Evolutionary conservation across 2,888 invertebrate genomes (phyloP).

Genomic region (Plebejus melissa): DNA sequence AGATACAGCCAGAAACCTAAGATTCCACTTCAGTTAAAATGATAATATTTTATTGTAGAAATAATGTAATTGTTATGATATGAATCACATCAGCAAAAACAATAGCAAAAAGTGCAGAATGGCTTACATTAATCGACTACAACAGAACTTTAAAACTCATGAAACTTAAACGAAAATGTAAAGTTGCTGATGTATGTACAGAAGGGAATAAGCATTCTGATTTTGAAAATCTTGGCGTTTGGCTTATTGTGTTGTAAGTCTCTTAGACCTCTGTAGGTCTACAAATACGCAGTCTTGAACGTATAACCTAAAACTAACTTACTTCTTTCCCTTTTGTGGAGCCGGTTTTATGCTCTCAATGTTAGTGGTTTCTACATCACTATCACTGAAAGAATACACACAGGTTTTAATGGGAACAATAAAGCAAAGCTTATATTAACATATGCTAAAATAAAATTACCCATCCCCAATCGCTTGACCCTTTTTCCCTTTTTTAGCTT

Average conservation of each 20-base stretch:
- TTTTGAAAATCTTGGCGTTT: too few species aligned
- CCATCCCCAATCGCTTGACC: constrained; percentile 85
- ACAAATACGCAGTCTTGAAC: not conserved
- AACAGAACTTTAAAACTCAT: not conserved
- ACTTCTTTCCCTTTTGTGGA: constrained; percentile 66
- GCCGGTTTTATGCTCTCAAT: constrained; percentile 62
- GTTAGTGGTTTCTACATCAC: constrained; percentile 76
- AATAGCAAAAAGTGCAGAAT: not conserved
- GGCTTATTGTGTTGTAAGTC: not conserved
- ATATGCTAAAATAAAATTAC: constrained; percentile 76
- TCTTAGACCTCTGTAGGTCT: not conserved
- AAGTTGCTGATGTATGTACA: too few species aligned
- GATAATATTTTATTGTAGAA: not conserved
- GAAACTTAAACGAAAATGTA: not conserved
- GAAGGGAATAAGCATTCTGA: not conserved
- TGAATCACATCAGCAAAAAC: not conserved
- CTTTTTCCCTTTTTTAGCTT: constrained; percentile 90
- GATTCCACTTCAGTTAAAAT: too few species aligned
- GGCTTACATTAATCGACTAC: too few species aligned
- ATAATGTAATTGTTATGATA: not conserved
- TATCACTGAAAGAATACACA: constrained; percentile 76
- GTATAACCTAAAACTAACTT: constrained; percentile 56
- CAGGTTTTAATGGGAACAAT: constrained; percentile 37
- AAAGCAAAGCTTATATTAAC: constrained; percentile 44
- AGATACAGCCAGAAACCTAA: not conserved